These are phyloP conservation scores for Papilio glaucus DNA, from an alignment of 1,140 invertebrate species.

Conservation along the genomic window DNA sequence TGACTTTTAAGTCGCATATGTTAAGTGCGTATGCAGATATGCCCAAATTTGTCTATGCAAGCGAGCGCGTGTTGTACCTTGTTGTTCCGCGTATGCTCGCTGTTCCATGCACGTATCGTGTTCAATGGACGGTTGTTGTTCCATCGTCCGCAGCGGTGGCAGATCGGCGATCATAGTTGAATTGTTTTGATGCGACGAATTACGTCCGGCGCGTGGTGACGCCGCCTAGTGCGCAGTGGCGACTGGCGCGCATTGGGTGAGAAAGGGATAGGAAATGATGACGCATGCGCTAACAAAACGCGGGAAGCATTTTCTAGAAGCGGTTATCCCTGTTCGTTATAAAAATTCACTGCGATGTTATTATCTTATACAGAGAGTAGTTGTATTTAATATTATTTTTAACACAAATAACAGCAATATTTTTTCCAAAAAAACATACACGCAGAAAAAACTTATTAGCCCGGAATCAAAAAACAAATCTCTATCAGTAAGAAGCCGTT, in stretches of 20 bases:
- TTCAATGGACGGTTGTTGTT: constrained; percentile 55
- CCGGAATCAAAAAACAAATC: no score
- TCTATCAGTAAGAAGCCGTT: no score
- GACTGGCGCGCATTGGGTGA: constrained; percentile 74
- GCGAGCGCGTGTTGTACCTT: constrained; percentile 38
- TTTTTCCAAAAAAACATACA: background rate
- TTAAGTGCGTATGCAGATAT: background rate
- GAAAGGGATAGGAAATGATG: constrained; percentile 58
- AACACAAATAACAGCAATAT: background rate
- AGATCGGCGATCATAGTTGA: constrained; percentile 73
- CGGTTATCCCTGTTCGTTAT: constrained; percentile 37
- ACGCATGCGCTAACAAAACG: constrained; percentile 73
- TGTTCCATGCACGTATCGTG: constrained; percentile 45
- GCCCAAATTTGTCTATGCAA: constrained; percentile 12
- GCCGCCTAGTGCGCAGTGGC: constrained; percentile 64
- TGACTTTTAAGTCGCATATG: background rate
- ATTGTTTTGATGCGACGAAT: constrained; percentile 55
- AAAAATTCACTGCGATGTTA: background rate
- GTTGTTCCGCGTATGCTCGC: constrained; percentile 38
- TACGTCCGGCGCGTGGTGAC: constrained; percentile 57
- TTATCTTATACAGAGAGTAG: background rate
- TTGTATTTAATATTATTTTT: background rate
- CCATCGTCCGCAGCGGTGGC: constrained; percentile 53
- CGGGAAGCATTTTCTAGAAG: constrained; percentile 77
- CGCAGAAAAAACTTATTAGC: no score